Conservation (phyloP, 2,113 vertebrate genomes). For the Dryoscopus gambensis region DNA sequence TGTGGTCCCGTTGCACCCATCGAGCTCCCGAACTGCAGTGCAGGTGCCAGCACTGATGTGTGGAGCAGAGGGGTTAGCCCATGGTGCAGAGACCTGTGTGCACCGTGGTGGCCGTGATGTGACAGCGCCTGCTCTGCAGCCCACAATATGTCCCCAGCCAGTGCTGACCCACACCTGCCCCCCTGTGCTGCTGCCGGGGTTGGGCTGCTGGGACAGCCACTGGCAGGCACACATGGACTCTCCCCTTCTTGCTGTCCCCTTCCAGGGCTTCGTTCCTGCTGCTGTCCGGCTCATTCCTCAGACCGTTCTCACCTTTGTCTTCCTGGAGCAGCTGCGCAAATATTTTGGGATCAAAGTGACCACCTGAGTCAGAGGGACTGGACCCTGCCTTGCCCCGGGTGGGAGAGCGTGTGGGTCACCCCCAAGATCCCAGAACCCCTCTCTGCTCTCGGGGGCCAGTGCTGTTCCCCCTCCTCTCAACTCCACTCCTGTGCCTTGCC, state of each 20-base stretch:
- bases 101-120: neutral
- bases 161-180: neutral
- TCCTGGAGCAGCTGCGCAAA: constrained; percentile 86
- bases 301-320: constrained; percentile 86
- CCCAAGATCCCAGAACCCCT: neutral
- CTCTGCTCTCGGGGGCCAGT: neutral
- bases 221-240: neutral
- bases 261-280: constrained; percentile 86
- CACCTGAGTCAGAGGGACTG: constrained; percentile 41
- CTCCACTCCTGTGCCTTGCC: neutral
- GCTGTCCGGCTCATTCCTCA: constrained; percentile 86
- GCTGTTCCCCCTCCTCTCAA: neutral
- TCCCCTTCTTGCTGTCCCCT: neutral
- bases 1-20: neutral
- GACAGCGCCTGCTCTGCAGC: neutral
- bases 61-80: neutral
- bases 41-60: neutral
- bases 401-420: neutral
- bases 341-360: constrained; percentile 82
- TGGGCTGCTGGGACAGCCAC: neutral
- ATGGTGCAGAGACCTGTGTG: neutral
- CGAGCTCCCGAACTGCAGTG: neutral
- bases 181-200: neutral
- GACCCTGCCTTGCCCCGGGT: neutral
- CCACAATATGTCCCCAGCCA: neutral